Conservation (phyloP, 2,797 vertebrate species). For the Crax fasciolata region DNA sequence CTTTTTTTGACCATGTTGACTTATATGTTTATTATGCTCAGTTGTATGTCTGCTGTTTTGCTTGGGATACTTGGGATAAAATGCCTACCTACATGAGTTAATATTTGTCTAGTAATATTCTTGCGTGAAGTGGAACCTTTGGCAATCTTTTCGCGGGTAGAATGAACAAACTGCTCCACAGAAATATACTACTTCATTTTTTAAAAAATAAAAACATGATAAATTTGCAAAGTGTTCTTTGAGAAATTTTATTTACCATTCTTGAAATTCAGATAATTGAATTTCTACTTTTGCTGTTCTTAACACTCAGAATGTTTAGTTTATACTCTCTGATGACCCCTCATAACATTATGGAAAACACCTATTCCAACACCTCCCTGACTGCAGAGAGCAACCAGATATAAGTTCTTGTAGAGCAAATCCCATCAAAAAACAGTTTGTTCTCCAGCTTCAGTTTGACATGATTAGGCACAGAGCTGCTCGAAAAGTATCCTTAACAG, state of each 20-base stretch:
- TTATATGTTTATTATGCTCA: background rate
- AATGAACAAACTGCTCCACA: background rate
- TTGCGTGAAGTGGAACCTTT: background rate
- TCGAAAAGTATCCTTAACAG: background rate
- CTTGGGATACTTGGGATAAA: background rate
- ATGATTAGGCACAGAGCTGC: background rate
- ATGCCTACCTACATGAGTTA: background rate
- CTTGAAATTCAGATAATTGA: background rate
- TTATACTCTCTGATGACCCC: background rate
- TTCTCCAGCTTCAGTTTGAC: background rate
- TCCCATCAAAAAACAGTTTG: background rate
- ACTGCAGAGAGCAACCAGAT: background rate
- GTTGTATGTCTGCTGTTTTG: background rate
- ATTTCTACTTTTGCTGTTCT: background rate
- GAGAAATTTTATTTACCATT: background rate
- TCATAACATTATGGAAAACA: accelerated
- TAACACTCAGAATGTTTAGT: background rate
- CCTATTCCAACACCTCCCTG: background rate
- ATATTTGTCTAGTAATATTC: background rate
- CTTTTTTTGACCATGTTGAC: background rate
- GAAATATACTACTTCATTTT: background rate
- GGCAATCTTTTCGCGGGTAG: background rate
- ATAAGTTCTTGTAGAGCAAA: background rate
- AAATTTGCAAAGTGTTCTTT: background rate
- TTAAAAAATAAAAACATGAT: background rate